phyloP scores from a whole-genome alignment of 2,888 invertebrate genomes.

The Octodonta nipae region DNA sequence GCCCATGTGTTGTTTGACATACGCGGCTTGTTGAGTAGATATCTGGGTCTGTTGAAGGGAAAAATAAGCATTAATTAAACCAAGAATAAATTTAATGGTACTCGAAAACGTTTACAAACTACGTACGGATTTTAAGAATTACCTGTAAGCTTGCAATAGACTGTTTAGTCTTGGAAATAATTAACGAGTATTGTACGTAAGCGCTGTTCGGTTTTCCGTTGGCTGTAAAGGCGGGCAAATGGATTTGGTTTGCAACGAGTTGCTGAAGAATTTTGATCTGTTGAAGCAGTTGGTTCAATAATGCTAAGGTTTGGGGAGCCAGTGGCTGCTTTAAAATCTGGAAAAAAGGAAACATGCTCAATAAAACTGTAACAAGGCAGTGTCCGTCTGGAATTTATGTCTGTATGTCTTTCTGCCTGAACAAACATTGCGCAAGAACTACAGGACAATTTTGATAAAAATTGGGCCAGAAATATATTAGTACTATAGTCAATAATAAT shows the following conservation, averaged over 20 bases:
- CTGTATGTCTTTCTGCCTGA: too few species aligned
- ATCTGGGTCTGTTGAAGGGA: slow-evolving; percentile 62
- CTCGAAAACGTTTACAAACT: background rate
- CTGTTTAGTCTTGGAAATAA: slow-evolving; percentile 86
- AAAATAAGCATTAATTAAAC: too few species aligned
- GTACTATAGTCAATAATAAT: too few species aligned
- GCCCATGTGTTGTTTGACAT: slow-evolving; percentile 58
- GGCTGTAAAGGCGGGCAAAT: slow-evolving; percentile 27
- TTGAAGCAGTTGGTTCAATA: slow-evolving; percentile 83
- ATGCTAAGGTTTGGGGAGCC: slow-evolving; percentile 79
- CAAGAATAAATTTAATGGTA: too few species aligned
- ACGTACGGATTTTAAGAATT: slow-evolving; percentile 13
- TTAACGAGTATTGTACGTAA: slow-evolving; percentile 64
- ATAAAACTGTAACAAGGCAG: background rate
- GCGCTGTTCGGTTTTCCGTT: slow-evolving; percentile 30
- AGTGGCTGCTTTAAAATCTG: slow-evolving; percentile 87
- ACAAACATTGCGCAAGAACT: too few species aligned
- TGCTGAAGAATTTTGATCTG: slow-evolving; percentile 75
- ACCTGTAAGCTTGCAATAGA: slow-evolving; percentile 79
- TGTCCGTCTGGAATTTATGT: too few species aligned
- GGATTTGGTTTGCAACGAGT: slow-evolving; percentile 31
- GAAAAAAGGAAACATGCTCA: slow-evolving; percentile 16
- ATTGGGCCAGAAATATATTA: too few species aligned
- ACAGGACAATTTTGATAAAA: too few species aligned
- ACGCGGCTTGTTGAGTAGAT: slow-evolving; percentile 81